Evolutionary conservation across 2,888 invertebrate genomes (phyloP), one percentile per base, ranked within the genome.

Genomic region (Pemphredon lugubris): DNA sequence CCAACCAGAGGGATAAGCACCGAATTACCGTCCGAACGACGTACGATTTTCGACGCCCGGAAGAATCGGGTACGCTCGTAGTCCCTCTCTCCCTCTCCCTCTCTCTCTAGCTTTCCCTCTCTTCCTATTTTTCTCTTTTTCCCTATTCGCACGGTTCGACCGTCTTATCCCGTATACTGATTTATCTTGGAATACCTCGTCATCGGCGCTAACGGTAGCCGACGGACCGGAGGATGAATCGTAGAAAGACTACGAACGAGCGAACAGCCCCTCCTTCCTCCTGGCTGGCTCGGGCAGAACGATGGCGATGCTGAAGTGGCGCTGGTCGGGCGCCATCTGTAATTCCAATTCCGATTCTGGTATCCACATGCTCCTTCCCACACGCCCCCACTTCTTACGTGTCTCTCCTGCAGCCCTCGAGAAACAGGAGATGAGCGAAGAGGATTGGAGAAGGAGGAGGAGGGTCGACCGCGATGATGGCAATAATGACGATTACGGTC

Each of bases 281-380:
- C 50, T 39, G 30, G 37, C 26, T 47, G 40, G 59, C 48, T 60
- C 57, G 54, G 73, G 78, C 73, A 58, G 61, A 64, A 59, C 65
- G 68, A 64, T 73, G 79, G 73, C 72, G 72, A 79, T 76, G 79
- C 64, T 72, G 72, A 78, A 69, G 83, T 80, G 79, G 77, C 82
- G 84, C 83, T 84, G 77, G 60, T 67, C 72, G 72, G 77, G 86
- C 86, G 86, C 86, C 86, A 86, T 86, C 86, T 86, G 86, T 84
- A 86, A 86, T 85, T 84, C 82, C 83, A 78, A 82, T 83, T 73
- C 75, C 73, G 77, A 79, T 79, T 79, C 77, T 81, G 81, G 73
- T 79, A 78, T 81, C 83, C 83, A 65, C 23, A 37, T 59, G 59
- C 67, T 64, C 77, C 63, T 70, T 72, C 65, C 73, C 45, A 16